Evolutionary conservation across 2,797 vertebrate species (phyloP).

Genomic region (Sebastes hubbsi): DNA sequence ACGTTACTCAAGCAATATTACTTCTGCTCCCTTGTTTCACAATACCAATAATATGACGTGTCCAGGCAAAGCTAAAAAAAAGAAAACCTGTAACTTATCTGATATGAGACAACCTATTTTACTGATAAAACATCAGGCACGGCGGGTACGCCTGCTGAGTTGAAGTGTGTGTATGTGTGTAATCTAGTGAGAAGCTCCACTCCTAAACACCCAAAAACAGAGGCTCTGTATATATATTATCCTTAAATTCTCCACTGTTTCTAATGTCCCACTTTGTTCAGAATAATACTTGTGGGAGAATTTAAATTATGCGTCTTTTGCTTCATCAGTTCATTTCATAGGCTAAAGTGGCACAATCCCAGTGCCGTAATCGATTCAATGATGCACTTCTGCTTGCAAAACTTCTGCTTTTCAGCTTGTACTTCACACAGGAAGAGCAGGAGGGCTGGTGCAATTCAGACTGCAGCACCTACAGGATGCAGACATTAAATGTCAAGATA

Average conservation of each 20-base stretch:
- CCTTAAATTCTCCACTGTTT: background rate
- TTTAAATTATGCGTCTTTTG: background rate
- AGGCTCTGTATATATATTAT: background rate
- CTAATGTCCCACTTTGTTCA: background rate
- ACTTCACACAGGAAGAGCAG: constrained; percentile 31
- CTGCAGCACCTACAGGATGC: background rate
- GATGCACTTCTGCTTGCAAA: constrained; percentile 30
- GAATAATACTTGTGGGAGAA: background rate
- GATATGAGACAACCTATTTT: background rate
- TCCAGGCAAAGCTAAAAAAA: background rate
- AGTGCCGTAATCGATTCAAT: background rate
- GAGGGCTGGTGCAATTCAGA: background rate
- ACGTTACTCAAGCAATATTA: background rate
- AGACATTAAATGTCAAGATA: no score
- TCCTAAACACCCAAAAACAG: background rate
- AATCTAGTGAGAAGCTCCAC: no score
- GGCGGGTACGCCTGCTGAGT: background rate
- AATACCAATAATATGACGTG: background rate
- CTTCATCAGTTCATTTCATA: background rate
- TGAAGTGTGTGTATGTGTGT: background rate
- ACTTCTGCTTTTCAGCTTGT: constrained; percentile 47
- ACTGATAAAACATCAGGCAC: background rate
- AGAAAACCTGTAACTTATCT: background rate
- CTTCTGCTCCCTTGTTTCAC: constrained; percentile 13
- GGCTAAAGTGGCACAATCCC: background rate